These are phyloP conservation scores for Drosophila equinoxialis DNA, from an alignment of 1,140 invertebrate genomes.

Conservation along the genomic window DNA sequence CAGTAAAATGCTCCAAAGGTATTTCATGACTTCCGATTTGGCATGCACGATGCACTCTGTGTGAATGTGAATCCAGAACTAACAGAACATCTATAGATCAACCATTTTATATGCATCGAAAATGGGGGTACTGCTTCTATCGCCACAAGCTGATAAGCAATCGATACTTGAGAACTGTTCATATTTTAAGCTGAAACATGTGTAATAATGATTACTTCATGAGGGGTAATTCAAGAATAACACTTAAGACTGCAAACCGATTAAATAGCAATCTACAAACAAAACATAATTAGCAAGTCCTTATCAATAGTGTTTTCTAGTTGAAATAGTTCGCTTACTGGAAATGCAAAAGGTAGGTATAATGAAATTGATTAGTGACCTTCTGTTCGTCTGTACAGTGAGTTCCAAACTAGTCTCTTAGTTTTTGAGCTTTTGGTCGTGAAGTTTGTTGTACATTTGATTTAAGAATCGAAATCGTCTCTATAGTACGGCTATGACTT, in stretches of 20 bases:
- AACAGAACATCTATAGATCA: background rate
- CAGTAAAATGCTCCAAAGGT: conserved; percentile 11
- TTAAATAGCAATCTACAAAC: background rate
- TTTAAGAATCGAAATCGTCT: too few species aligned
- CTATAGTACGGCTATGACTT: too few species aligned
- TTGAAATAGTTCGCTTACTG: background rate
- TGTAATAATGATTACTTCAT: background rate
- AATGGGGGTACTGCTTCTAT: background rate
- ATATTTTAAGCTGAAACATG: background rate
- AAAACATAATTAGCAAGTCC: background rate
- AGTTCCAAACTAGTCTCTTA: too few species aligned
- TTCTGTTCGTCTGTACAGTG: too few species aligned
- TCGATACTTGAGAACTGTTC: conserved; percentile 1
- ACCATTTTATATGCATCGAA: conserved; percentile 33
- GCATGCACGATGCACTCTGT: background rate
- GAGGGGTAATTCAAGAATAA: background rate
- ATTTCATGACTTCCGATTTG: conserved; percentile 4
- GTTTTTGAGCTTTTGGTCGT: too few species aligned
- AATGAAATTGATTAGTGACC: too few species aligned
- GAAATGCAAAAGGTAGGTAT: background rate
- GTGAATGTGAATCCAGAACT: conserved; percentile 15
- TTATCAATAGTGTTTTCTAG: background rate
- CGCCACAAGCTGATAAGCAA: conserved; percentile 16
- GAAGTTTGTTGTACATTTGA: too few species aligned
- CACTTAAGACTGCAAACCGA: background rate